A percentile compares a stretch with the other conserved stretches of the same genome.
Evolutionary conservation across 1,140 invertebrate species (phyloP).

Genomic region (Drosophila kanapiae): DNA sequence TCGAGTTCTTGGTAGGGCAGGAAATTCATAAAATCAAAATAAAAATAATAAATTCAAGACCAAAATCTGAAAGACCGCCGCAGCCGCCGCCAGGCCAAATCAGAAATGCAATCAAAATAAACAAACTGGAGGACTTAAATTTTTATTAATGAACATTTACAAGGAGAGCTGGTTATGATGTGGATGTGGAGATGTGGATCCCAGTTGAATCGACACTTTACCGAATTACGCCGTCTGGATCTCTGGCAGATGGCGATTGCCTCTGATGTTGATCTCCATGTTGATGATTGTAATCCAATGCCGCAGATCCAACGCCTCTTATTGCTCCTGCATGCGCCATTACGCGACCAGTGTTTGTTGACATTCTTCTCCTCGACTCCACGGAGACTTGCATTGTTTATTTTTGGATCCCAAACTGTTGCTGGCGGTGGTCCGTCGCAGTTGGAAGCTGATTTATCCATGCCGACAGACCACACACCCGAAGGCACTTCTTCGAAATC

Average conservation of each 20-base stretch:
- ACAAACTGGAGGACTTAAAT: constrained; percentile 39
- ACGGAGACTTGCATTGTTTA: constrained; percentile 44
- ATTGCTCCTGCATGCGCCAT: constrained; percentile 42
- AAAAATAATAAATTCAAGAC: constrained; percentile 32
- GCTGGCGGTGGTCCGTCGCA: constrained; percentile 54
- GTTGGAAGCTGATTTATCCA: constrained; percentile 56
- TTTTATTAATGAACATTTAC: constrained; percentile 45
- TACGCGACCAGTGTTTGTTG: constrained; percentile 67
- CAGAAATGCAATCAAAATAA: constrained; percentile 56
- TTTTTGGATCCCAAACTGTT: constrained; percentile 56
- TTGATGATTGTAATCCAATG: constrained; percentile 59
- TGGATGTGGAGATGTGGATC: background rate
- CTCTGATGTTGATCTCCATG: constrained; percentile 36
- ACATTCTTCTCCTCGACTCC: constrained; percentile 37
- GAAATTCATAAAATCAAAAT: constrained; percentile 58
- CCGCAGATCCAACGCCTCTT: constrained; percentile 15
- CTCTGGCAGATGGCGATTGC: constrained; percentile 17
- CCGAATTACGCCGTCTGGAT: constrained; percentile 66
- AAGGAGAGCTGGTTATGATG: background rate
- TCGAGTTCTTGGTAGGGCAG: constrained; percentile 62
- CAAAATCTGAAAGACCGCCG: constrained; percentile 22
- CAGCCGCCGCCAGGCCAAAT: constrained; percentile 7
- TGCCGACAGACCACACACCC: constrained; percentile 73
- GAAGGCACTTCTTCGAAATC: constrained; percentile 39
- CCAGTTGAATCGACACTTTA: constrained; percentile 42